These are phyloP conservation scores for Ptilodon capucinus DNA, from an alignment of 2,888 invertebrate species.

Conservation along the genomic window DNA sequence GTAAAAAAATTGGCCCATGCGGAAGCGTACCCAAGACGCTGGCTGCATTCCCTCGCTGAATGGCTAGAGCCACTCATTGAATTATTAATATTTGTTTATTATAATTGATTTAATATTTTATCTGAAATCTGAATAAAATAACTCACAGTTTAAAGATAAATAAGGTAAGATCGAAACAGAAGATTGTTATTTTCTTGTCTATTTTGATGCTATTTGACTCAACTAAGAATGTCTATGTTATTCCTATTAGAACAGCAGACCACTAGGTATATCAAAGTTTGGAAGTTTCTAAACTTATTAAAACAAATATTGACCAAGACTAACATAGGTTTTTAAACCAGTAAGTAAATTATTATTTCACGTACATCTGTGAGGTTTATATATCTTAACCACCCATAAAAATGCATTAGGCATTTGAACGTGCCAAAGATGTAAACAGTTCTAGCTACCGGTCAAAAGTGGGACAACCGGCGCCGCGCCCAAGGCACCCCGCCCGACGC, in stretches of 20 bases:
- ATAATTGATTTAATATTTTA: too few species aligned
- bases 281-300: neutral
- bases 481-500: slow-evolving; percentile 49
- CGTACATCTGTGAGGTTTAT: neutral
- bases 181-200: too few species aligned
- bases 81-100: too few species aligned
- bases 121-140: too few species aligned
- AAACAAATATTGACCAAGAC: neutral
- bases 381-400: slow-evolving; percentile 13
- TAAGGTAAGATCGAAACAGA: too few species aligned
- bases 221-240: neutral
- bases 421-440: slow-evolving; percentile 37
- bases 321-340: neutral
- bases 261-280: neutral
- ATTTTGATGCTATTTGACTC: neutral
- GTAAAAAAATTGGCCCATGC: too few species aligned
- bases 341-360: neutral
- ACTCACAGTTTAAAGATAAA: too few species aligned
- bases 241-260: neutral
- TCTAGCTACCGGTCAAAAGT: slow-evolving; percentile 51
- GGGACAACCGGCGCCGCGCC: slow-evolving; percentile 74
- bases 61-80: too few species aligned
- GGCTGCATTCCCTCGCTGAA: too few species aligned
- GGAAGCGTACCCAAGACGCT: too few species aligned
- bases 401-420: slow-evolving; percentile 21